Conservation (phyloP, 2,797 vertebrate species). For the Micrastur ruficollis region DNA sequence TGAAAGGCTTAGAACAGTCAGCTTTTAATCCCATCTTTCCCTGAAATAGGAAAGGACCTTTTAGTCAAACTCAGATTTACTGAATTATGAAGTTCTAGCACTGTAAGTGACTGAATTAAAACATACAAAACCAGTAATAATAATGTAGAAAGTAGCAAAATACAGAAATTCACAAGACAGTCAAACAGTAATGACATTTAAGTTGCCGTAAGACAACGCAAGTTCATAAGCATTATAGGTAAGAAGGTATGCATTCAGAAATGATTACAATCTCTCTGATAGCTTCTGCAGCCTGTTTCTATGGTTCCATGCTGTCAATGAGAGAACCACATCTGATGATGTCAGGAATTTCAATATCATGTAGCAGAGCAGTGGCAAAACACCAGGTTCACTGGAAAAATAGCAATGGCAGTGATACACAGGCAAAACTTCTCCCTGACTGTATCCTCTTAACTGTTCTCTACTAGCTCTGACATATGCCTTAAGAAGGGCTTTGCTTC, state of each 20-base stretch:
- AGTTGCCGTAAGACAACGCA: background rate
- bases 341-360: background rate
- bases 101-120: background rate
- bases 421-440: background rate
- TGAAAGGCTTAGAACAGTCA: background rate
- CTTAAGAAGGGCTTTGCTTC: background rate
- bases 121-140: background rate
- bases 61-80: background rate
- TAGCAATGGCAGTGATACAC: background rate
- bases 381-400: slow-evolving; percentile 1
- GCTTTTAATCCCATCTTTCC: background rate
- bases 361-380: background rate
- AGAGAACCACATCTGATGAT: background rate
- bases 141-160: background rate
- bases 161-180: background rate
- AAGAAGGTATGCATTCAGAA: background rate
- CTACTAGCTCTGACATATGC: background rate
- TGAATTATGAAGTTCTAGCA: background rate
- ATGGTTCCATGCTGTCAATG: background rate
- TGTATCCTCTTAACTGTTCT: background rate
- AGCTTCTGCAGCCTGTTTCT: background rate
- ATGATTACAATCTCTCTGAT: background rate
- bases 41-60: background rate
- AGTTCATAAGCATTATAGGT: background rate
- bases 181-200: background rate